Conservation (phyloP, 2,797 vertebrate species). For the Ceyx erithaca region DNA sequence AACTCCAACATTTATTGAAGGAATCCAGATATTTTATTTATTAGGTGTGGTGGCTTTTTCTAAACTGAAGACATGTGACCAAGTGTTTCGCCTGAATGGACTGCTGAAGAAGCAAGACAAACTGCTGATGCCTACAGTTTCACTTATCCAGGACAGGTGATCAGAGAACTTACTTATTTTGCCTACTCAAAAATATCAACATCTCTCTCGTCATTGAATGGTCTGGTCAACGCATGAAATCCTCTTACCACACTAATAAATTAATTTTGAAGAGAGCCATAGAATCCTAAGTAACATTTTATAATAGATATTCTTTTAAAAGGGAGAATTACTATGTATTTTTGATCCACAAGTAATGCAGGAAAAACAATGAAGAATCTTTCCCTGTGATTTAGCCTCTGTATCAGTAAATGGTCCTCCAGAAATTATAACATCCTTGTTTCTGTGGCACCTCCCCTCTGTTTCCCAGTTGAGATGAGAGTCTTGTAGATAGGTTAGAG, state of each 20-base stretch:
- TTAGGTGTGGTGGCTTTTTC: background rate
- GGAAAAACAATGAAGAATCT: background rate
- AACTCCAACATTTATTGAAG: background rate
- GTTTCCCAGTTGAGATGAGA: background rate
- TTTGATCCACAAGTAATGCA: background rate
- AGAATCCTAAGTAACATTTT: background rate
- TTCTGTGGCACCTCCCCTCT: constrained; percentile 7
- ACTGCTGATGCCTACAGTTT: background rate
- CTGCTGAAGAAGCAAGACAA: background rate
- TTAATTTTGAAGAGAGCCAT: background rate
- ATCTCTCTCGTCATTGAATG: background rate
- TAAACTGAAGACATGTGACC: background rate
- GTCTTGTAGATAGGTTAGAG: constrained; percentile 32
- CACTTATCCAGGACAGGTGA: background rate
- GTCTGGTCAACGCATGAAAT: background rate
- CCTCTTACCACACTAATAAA: background rate
- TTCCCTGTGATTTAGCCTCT: background rate
- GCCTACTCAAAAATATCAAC: background rate
- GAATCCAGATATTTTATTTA: background rate
- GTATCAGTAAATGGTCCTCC: background rate
- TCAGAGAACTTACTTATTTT: background rate
- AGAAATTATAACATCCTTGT: constrained; percentile 43
- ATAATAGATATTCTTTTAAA: background rate
- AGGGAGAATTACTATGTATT: background rate
- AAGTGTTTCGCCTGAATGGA: background rate